Evolutionary conservation across 2,888 invertebrate species (phyloP).

Genomic region (Camponotus fellah): DNA sequence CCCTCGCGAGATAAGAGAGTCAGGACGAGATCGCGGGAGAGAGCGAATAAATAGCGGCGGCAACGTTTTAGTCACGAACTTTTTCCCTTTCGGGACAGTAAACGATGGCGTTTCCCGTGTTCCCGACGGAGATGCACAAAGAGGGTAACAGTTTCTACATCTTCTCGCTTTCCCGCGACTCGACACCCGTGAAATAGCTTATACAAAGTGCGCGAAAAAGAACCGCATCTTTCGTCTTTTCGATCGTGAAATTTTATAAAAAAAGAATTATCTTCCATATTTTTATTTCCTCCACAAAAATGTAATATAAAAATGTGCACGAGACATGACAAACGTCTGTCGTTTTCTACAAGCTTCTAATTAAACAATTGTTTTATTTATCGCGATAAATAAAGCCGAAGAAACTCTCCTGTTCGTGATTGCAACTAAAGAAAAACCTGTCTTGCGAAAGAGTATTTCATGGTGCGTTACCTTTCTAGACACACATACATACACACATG

Average conservation of each 20-base stretch:
- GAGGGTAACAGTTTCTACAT: conserved; percentile 37
- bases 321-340: too few species aligned
- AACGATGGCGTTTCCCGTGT: conserved; percentile 67
- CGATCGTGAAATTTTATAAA: not conserved
- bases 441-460: conserved; percentile 23
- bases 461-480: not conserved
- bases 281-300: not conserved
- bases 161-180: conserved; percentile 56
- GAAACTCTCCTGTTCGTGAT: conserved; percentile 11
- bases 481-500: not conserved
- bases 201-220: not conserved
- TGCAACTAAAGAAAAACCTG: conserved; percentile 6
- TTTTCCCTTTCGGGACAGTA: conserved; percentile 64
- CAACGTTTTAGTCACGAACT: conserved; percentile 70
- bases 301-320: not conserved
- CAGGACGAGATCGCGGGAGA: conserved; percentile 66
- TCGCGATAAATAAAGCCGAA: conserved; percentile 3
- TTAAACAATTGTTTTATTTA: conserved; percentile 1
- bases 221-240: not conserved
- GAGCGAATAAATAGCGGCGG: conserved; percentile 73
- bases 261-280: not conserved
- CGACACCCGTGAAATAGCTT: conserved; percentile 72
- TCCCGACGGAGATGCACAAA: conserved; percentile 20
- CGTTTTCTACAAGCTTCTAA: not conserved
- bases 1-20: conserved; percentile 72